Percentiles rank a stretch among this genome's conserved stretches.
phyloP scores from a whole-genome alignment of 2,113 vertebrate genomes.

The Salvelinus sp. region DNA sequence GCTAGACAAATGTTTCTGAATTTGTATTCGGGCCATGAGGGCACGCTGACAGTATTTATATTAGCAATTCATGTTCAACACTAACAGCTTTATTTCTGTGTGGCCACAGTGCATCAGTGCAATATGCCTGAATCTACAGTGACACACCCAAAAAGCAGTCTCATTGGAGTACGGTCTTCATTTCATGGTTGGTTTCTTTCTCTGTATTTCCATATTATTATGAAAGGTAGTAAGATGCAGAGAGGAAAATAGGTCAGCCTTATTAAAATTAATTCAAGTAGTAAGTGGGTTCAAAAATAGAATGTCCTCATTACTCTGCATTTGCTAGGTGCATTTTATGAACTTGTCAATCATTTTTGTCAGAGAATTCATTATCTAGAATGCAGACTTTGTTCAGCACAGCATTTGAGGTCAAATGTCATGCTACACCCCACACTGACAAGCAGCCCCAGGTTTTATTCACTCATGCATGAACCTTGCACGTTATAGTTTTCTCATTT shows the following conservation, averaged over 20 bases:
- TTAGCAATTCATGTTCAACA: conserved; percentile 55
- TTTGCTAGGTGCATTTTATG: conserved; percentile 53
- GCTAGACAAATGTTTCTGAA: conserved; percentile 27
- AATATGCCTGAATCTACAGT: conserved; percentile 50
- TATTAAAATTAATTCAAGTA: conserved; percentile 56
- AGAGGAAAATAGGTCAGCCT: conserved; percentile 52
- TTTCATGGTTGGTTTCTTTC: conserved; percentile 30
- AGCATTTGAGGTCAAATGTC: neutral
- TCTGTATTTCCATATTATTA: conserved; percentile 31
- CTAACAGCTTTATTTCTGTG: conserved; percentile 50
- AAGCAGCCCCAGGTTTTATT: neutral
- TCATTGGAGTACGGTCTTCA: conserved; percentile 12
- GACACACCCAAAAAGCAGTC: conserved; percentile 37
- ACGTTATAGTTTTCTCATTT: conserved; percentile 6
- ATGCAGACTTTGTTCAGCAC: neutral
- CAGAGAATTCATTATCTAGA: conserved; percentile 27
- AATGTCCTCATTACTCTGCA: conserved; percentile 60
- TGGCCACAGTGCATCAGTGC: conserved; percentile 51
- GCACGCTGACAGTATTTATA: conserved; percentile 36
- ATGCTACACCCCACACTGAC: neutral
- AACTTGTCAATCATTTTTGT: conserved; percentile 35
- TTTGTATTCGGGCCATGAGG: conserved; percentile 20
- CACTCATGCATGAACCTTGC: conserved; percentile 15
- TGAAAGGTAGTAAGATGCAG: conserved; percentile 41
- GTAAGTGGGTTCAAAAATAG: conserved; percentile 35